Evolutionary conservation across 2,797 vertebrate species (phyloP).

Genomic region (Serranus cabrilla): DNA sequence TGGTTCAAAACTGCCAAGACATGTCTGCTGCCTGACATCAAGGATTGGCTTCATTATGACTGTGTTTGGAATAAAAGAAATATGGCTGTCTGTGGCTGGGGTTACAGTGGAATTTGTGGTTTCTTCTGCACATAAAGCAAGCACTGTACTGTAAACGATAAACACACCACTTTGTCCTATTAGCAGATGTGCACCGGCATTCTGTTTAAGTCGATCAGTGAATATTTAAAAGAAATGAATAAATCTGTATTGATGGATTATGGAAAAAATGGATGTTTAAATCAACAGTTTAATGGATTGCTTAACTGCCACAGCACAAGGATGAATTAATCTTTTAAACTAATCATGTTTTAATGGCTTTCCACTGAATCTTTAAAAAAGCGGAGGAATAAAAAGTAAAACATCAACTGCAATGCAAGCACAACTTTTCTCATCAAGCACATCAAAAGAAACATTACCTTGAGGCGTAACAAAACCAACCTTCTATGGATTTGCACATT

Average conservation of each 20-base stretch:
- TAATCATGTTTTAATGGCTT: conserved; percentile 26
- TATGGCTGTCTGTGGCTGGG: neutral
- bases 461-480: neutral
- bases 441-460: neutral
- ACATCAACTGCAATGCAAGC: neutral
- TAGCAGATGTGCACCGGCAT: neutral
- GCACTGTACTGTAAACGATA: neutral
- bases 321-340: conserved; percentile 27
- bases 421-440: neutral
- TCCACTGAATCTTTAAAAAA: neutral
- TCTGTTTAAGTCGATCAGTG: conserved; percentile 10
- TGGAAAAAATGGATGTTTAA: conserved; percentile 9
- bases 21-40: conserved; percentile 38
- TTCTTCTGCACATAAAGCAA: neutral
- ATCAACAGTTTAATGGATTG: conserved; percentile 26
- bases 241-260: conserved; percentile 3
- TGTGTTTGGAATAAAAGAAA: conserved; percentile 38
- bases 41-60: conserved; percentile 37
- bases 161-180: neutral
- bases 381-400: neutral
- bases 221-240: neutral
- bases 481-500: neutral
- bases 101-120: neutral
- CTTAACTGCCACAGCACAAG: neutral
- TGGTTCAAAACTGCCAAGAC: conserved; percentile 56